Conservation (phyloP, 2,797 vertebrate species). For the Bucorvus abyssinicus region DNA sequence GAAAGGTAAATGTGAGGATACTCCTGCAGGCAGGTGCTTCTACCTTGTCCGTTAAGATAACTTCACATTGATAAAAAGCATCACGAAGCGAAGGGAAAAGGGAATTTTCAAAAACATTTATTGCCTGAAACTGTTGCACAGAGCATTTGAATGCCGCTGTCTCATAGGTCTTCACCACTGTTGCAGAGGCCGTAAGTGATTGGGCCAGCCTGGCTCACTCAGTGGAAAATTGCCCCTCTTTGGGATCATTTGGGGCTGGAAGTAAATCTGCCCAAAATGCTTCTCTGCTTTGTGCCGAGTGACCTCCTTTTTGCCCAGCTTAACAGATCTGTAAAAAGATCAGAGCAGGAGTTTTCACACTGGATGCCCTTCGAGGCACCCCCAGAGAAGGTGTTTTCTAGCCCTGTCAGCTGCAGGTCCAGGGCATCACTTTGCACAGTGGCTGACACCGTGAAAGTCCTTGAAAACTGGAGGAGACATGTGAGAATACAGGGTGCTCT, state of each 20-base stretch:
- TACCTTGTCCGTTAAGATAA: conserved; percentile 35
- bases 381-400: neutral
- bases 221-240: conserved; percentile 13
- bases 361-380: neutral
- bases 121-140: neutral
- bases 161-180: neutral
- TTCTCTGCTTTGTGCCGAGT: neutral
- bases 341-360: neutral
- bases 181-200: neutral
- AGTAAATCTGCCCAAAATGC: neutral
- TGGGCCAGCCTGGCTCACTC: neutral
- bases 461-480: neutral
- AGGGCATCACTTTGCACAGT: neutral
- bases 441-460: neutral
- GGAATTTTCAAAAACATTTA: neutral
- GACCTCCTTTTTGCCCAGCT: neutral
- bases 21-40: conserved; percentile 23
- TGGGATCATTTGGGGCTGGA: neutral
- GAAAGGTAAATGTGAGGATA: conserved; percentile 23
- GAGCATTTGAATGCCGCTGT: neutral
- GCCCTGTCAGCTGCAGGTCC: neutral
- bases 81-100: neutral
- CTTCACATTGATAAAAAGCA: neutral
- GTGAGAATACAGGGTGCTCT: neutral
- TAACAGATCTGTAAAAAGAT: neutral